Evolutionary conservation across 2,113 vertebrate genomes (phyloP), one percentile per base, ranked within the genome.

Genomic region (Cyprinus carpio): DNA sequence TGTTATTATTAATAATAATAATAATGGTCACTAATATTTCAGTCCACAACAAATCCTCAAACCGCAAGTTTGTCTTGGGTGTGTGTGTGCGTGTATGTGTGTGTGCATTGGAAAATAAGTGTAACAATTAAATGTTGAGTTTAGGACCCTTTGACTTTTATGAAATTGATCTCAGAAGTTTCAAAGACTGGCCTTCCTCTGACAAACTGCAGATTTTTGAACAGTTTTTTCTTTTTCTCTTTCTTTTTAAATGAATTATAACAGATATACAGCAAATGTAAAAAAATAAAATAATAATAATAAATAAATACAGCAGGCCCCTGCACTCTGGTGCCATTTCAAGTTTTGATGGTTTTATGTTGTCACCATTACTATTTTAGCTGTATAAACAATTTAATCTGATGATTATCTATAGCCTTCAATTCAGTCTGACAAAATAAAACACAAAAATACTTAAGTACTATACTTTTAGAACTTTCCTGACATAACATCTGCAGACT

Each of bases 51-150:
- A 7, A 37, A 37, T 7, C 6, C 6, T 37, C 37, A 37, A 37
- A 37, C 37, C 37, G 37, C 37, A 7, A 37, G 5, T 8, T 40
- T 31, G 31, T 31, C 31, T 31, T 31, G 31, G 62, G 13, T 40
- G 37, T 40, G 7, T 25, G 43, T 29, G 34, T 77, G 74, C 84
- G 74, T 83, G 69, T 82, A 49, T 65, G 82, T 56, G 74, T 85
- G 84, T 78, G 79, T 85, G 86, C 60, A 46, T 56, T 67, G 58
- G 49, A 88, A 76, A 85, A 74, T 85, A 72, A 62, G 20, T 87
- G 82, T 87, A 82, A 85, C 89, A 85, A 91, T 89, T 85, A 81
- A 72, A 64, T 88, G 86, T 88, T 23, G 87, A 84, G 86, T 81
- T 51, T 25, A 46, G 75, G 58, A 60, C 13, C 84, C 37, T 49